Percentiles rank a stretch among this genome's conserved stretches.
These are phyloP conservation scores for Epizoanthus rinbou DNA, from an alignment of 92 coral and sea anemone genomes.

Conservation along the genomic window DNA sequence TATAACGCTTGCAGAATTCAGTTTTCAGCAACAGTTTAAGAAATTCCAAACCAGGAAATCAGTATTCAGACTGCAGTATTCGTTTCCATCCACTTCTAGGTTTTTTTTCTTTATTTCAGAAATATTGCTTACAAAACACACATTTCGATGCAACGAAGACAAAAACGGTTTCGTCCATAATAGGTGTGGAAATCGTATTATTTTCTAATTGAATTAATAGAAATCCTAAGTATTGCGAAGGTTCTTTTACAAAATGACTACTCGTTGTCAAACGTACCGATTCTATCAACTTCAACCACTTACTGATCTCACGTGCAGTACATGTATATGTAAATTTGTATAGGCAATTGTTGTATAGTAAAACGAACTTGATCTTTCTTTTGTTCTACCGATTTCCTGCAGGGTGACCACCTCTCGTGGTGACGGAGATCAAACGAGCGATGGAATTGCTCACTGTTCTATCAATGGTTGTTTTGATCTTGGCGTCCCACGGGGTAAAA, in stretches of 20 bases:
- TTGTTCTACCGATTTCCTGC: slow-evolving; percentile 20
- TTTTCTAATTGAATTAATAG: too few species aligned
- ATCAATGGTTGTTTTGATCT: slow-evolving; percentile 27
- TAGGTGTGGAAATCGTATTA: too few species aligned
- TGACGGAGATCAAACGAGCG: slow-evolving; percentile 27
- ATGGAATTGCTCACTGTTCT: slow-evolving; percentile 30
- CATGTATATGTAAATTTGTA: background rate
- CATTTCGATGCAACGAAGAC: too few species aligned
- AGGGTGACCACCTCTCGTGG: slow-evolving; percentile 45
- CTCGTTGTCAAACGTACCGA: background rate
- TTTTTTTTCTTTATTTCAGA: too few species aligned
- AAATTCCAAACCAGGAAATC: too few species aligned
- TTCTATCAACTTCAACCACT: background rate
- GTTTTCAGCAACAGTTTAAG: too few species aligned
- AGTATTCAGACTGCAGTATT: too few species aligned
- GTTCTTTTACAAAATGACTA: background rate
- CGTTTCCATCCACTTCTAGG: too few species aligned
- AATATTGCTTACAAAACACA: too few species aligned
- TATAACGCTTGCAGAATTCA: too few species aligned
- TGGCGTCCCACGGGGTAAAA: slow-evolving; percentile 36
- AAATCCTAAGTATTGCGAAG: background rate
- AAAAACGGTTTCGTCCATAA: too few species aligned
- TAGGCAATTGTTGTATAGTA: background rate
- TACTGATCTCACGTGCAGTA: background rate
- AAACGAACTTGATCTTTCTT: slow-evolving; percentile 27